A percentile compares a stretch with the other conserved stretches of the same genome.
Evolutionary conservation across 2,113 vertebrate genomes (phyloP).

Genomic region (Chloroceryle aenea): DNA sequence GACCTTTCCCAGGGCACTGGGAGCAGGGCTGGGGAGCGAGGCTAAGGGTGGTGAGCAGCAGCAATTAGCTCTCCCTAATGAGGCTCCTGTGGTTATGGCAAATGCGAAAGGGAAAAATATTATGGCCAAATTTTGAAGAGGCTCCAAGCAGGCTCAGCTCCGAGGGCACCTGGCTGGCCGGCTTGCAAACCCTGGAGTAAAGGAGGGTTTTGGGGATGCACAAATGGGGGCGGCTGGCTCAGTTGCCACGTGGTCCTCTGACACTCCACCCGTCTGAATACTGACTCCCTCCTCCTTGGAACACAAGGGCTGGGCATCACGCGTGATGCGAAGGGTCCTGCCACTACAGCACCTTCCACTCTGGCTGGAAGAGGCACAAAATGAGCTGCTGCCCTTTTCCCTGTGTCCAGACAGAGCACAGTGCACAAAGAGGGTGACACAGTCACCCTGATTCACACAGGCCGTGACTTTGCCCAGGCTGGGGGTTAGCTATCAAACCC

Average conservation of each 20-base stretch:
- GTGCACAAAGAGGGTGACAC: background rate
- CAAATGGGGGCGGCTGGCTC: fast-evolving
- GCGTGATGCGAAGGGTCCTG: fast-evolving
- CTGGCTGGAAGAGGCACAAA: background rate
- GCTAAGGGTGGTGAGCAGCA: background rate
- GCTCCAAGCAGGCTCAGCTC: background rate
- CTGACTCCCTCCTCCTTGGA: background rate
- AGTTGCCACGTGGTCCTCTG: fast-evolving
- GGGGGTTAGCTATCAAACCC: fast-evolving
- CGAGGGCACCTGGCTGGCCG: fast-evolving
- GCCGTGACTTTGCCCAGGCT: fast-evolving
- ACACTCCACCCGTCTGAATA: background rate
- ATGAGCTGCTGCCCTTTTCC: background rate
- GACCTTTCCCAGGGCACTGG: background rate
- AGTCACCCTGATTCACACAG: fast-evolving
- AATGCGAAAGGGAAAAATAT: background rate
- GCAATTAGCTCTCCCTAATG: fast-evolving
- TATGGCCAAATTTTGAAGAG: fast-evolving
- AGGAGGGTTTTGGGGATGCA: background rate
- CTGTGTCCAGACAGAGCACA: fast-evolving
- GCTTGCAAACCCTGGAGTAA: too few relatives aligned
- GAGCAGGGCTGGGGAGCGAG: background rate
- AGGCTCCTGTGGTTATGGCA: background rate
- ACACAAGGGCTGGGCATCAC: fast-evolving
- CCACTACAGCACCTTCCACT: fast-evolving